A percentile compares a stretch with the other conserved stretches of the same genome.
Evolutionary conservation across 2,113 vertebrate genomes (phyloP).

Genomic region (Istiophorus platypterus): DNA sequence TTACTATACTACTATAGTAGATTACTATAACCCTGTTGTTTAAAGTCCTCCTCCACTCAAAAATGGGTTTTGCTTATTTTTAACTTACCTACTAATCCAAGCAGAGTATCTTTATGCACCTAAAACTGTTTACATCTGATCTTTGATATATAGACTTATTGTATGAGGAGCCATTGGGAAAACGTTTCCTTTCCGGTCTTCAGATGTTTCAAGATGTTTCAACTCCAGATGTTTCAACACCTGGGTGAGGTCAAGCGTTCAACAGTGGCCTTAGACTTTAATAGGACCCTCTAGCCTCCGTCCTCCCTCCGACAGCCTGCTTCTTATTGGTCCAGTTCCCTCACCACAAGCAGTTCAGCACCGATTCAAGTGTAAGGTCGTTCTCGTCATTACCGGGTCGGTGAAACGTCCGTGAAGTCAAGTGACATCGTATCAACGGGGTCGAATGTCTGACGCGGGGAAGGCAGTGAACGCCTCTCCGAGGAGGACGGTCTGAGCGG

Average conservation of each 20-base stretch:
- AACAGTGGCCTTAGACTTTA: not conserved
- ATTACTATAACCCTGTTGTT: too few species aligned
- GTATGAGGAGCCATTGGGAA: too few species aligned
- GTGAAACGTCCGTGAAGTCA: not conserved
- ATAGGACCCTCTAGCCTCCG: not conserved
- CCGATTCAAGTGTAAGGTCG: not conserved
- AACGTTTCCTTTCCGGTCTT: too few species aligned
- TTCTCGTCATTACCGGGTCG: not conserved
- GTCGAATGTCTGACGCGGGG: not conserved
- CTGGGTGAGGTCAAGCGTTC: not conserved
- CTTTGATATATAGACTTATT: too few species aligned
- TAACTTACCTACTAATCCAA: too few species aligned
- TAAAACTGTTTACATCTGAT: too few species aligned
- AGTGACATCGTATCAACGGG: not conserved
- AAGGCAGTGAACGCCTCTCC: conserved; percentile 66
- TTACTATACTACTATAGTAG: too few species aligned
- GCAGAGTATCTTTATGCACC: too few species aligned
- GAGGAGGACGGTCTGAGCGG: conserved; percentile 19
- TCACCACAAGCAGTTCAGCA: not conserved
- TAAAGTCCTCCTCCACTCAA: too few species aligned
- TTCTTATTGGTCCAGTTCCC: not conserved
- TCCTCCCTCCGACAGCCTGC: not conserved
- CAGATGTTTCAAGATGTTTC: too few species aligned
- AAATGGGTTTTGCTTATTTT: too few species aligned
- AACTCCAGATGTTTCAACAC: too few species aligned